phyloP scores from a whole-genome alignment of 2,113 vertebrate species.

The Oreamnos americanus region DNA sequence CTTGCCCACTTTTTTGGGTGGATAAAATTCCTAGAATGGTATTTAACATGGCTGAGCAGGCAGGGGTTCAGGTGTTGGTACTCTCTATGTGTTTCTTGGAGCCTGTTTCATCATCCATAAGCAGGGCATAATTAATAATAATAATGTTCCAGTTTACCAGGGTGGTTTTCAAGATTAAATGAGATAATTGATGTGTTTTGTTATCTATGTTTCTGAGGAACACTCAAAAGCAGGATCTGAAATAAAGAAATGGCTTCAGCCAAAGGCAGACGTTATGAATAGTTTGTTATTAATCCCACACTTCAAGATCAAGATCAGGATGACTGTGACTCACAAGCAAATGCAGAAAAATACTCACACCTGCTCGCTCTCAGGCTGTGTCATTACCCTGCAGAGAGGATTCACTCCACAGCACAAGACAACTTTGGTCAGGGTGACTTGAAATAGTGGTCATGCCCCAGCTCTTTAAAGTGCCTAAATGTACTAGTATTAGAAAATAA shows the following conservation, averaged over 20 bases:
- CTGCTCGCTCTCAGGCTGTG: background rate
- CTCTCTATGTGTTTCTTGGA: background rate
- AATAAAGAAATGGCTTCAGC: slow-evolving; percentile 23
- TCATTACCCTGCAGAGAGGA: background rate
- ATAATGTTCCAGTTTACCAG: background rate
- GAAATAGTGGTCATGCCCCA: background rate
- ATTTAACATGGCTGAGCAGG: background rate
- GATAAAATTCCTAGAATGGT: background rate
- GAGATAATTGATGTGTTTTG: background rate
- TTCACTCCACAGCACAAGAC: background rate
- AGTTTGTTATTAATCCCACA: slow-evolving; percentile 47
- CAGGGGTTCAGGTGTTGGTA: background rate
- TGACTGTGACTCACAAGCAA: slow-evolving; percentile 9
- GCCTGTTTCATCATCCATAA: background rate
- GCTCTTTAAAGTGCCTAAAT: background rate
- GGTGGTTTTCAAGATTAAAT: background rate
- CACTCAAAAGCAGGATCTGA: background rate
- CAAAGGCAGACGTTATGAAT: slow-evolving; percentile 21
- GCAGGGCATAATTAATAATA: background rate
- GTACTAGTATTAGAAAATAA: background rate
- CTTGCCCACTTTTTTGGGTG: background rate
- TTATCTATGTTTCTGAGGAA: background rate
- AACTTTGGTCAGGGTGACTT: background rate
- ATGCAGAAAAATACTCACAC: slow-evolving; percentile 2
- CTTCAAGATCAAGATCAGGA: background rate